Percentiles rank a stretch among this genome's conserved stretches.
These are phyloP conservation scores for Centropus bengalensis DNA, from an alignment of 2,113 vertebrate genomes.

Conservation along the genomic window DNA sequence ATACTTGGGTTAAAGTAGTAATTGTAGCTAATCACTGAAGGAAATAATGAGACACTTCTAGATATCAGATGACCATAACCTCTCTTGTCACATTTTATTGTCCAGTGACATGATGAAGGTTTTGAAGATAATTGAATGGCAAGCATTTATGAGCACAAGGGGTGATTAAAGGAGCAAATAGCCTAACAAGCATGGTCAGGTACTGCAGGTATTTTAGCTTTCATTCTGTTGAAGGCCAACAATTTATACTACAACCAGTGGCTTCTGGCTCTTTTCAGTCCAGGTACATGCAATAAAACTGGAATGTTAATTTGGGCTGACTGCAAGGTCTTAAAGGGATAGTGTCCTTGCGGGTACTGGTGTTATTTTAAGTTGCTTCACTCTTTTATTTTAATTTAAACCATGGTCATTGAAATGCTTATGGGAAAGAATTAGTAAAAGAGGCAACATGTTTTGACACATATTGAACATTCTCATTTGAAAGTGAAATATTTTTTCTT, in stretches of 20 bases:
- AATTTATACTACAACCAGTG: slow-evolving; percentile 74
- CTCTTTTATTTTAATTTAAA: slow-evolving; percentile 34
- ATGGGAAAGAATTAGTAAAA: slow-evolving; percentile 25
- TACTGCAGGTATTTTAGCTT: slow-evolving; percentile 64
- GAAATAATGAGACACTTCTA: slow-evolving; percentile 37
- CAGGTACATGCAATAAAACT: slow-evolving; percentile 70
- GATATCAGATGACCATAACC: slow-evolving; percentile 55
- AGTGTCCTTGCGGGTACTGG: slow-evolving; percentile 24
- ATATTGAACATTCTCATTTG: slow-evolving; percentile 1
- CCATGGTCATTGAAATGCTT: not conserved
- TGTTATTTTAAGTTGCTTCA: not conserved
- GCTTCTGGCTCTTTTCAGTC: slow-evolving; percentile 60
- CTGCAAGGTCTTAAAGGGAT: slow-evolving; percentile 68
- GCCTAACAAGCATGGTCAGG: slow-evolving; percentile 77
- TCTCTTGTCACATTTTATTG: slow-evolving; percentile 59
- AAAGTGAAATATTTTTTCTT: not conserved
- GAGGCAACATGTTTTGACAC: not conserved
- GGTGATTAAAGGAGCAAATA: slow-evolving; percentile 65
- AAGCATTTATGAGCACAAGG: not conserved
- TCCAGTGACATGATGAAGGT: slow-evolving; percentile 35
- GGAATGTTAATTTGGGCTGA: slow-evolving; percentile 77
- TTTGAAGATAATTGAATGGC: slow-evolving; percentile 59
- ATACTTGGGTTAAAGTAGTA: slow-evolving; percentile 33
- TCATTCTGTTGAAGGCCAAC: slow-evolving; percentile 80
- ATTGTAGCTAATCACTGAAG: slow-evolving; percentile 58